Evolutionary conservation across 2,113 vertebrate species (phyloP).

Genomic region (Hirundichthys speculiger): DNA sequence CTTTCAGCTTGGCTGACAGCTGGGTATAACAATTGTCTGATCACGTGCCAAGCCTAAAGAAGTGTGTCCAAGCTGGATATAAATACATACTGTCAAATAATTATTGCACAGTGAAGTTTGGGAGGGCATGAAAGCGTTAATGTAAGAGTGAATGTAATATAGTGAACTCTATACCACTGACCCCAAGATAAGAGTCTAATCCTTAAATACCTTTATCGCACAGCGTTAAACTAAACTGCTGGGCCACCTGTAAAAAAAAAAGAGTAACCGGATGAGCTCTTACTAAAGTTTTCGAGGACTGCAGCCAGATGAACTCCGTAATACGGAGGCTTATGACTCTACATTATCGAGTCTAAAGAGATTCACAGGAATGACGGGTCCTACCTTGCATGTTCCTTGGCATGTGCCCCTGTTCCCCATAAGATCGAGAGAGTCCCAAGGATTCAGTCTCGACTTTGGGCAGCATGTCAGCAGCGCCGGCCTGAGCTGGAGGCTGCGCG

Average conservation of each 20-base stretch:
- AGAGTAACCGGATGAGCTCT: no score
- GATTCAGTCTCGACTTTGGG: constrained; percentile 97
- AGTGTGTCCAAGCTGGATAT: background rate
- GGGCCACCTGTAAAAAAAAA: background rate
- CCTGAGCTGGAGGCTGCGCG: constrained; percentile 79
- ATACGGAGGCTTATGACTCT: background rate
- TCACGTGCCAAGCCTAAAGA: constrained; percentile 4
- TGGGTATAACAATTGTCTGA: constrained; percentile 17
- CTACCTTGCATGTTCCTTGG: constrained; percentile 98
- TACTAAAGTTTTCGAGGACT: constrained; percentile 31
- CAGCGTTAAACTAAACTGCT: background rate
- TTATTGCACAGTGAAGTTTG: background rate
- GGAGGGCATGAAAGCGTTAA: background rate
- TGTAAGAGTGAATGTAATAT: no score
- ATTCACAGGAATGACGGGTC: constrained; percentile 36
- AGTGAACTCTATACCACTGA: no score
- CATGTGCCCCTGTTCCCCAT: constrained; percentile 96
- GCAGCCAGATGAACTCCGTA: background rate
- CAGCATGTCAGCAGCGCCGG: constrained; percentile 94
- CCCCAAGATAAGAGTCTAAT: background rate
- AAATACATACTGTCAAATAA: background rate
- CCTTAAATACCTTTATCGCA: background rate
- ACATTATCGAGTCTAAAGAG: background rate
- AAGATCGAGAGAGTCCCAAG: constrained; percentile 91
- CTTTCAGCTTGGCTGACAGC: constrained; percentile 31